These are phyloP conservation scores for Rhopilema esculentum DNA, from an alignment of 30 jellyfish, hydroid and myxozoan genomes.

Conservation along the genomic window DNA sequence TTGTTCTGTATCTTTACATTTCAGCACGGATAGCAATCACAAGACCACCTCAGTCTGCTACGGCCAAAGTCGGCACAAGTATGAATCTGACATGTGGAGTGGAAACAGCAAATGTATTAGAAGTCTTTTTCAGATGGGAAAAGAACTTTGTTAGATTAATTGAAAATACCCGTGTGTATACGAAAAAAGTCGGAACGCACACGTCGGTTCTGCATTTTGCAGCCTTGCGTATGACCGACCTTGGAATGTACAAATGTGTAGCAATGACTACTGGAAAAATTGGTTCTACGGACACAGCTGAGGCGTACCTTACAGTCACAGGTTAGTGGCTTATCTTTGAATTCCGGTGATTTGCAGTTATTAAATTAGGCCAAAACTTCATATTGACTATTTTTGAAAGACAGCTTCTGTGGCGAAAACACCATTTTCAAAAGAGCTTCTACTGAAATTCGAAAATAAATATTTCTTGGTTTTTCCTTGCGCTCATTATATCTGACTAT, in stretches of 20 bases:
- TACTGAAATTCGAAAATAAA: too few relatives aligned
- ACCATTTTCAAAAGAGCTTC: too few relatives aligned
- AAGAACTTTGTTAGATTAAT: constrained; percentile 44
- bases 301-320: constrained; percentile 62
- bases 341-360: neutral
- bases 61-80: constrained; percentile 60
- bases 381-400: neutral
- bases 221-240: constrained; percentile 52
- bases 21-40: constrained; percentile 53
- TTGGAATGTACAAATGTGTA: constrained; percentile 68
- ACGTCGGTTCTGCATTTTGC: constrained; percentile 54
- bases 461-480: too few relatives aligned
- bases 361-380: neutral
- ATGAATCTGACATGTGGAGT: constrained; percentile 76
- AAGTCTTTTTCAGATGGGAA: constrained; percentile 73
- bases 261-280: constrained; percentile 74
- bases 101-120: constrained; percentile 63
- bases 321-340: constrained; percentile 37
- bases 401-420: neutral
- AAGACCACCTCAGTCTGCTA: constrained; percentile 62
- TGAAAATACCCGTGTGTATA: constrained; percentile 41
- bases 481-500: too few relatives aligned
- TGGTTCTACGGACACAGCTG: constrained; percentile 71
- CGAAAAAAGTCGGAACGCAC: constrained; percentile 40
- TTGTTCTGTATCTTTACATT: too few relatives aligned